A percentile compares a stretch with the other conserved stretches of the same genome.
phyloP scores from a whole-genome alignment of 2,113 vertebrate species.

The Dryoscopus gambensis region DNA sequence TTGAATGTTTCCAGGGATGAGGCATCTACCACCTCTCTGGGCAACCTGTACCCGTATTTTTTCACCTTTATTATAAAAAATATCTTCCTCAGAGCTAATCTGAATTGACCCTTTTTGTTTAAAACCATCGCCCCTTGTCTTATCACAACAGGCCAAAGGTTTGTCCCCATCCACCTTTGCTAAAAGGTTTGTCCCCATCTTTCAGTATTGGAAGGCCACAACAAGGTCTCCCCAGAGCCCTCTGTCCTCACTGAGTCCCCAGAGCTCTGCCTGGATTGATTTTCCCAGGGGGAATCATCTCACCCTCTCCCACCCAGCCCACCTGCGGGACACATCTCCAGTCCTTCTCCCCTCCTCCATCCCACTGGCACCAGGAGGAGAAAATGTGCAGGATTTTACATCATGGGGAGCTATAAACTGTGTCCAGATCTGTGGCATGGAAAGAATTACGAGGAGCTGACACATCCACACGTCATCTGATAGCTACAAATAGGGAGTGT shows the following conservation, averaged over 20 bases:
- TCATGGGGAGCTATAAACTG: background rate
- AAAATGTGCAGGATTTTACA: background rate
- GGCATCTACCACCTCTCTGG: background rate
- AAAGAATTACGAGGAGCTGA: background rate
- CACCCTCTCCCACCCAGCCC: background rate
- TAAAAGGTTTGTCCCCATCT: background rate
- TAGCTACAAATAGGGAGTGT: background rate
- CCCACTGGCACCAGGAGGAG: background rate
- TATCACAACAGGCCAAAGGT: background rate
- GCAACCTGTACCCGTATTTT: background rate
- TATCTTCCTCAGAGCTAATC: background rate
- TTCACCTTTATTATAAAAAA: background rate
- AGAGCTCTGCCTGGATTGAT: background rate
- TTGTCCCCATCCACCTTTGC: background rate
- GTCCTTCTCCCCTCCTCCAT: background rate
- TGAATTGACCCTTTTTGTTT: background rate
- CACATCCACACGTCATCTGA: background rate
- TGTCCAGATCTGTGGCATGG: background rate
- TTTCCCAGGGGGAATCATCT: background rate
- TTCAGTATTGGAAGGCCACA: background rate
- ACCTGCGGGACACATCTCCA: background rate
- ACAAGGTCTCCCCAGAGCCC: background rate
- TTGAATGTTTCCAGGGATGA: background rate
- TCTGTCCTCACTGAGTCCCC: background rate
- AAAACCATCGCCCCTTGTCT: background rate